Conservation (phyloP, 2,888 invertebrate species). For the Cybosia mesomella region DNA sequence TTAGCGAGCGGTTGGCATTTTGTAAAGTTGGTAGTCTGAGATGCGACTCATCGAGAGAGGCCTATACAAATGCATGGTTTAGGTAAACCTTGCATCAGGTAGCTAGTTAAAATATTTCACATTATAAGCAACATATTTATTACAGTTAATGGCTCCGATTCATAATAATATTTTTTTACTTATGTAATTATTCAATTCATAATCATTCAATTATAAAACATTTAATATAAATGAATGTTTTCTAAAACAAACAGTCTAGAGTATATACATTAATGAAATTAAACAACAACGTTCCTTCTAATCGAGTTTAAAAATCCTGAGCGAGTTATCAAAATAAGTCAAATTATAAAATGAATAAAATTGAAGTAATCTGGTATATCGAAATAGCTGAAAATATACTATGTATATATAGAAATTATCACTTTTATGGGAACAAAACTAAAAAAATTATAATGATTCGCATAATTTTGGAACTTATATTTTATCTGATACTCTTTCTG, state of each 20-base stretch:
- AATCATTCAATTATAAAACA: background rate
- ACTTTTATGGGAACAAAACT: background rate
- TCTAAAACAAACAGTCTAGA: no score
- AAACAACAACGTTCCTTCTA: background rate
- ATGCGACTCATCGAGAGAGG: no score
- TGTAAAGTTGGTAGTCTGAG: no score
- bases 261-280: background rate
- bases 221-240: background rate
- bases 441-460: background rate
- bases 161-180: background rate
- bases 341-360: background rate
- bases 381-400: slow-evolving; percentile 7
- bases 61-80: no score
- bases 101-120: no score
- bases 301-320: background rate
- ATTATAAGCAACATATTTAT: no score
- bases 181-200: background rate
- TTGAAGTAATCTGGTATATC: background rate
- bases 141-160: background rate
- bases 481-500: background rate
- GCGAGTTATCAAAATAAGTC: background rate
- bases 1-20: no score
- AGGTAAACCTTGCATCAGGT: no score
- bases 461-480: background rate
- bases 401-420: slow-evolving; percentile 12